Base-by-base conservation (phyloP, 2,888 invertebrate genomes). In the Drosophila pseudotakahashii region DNA sequence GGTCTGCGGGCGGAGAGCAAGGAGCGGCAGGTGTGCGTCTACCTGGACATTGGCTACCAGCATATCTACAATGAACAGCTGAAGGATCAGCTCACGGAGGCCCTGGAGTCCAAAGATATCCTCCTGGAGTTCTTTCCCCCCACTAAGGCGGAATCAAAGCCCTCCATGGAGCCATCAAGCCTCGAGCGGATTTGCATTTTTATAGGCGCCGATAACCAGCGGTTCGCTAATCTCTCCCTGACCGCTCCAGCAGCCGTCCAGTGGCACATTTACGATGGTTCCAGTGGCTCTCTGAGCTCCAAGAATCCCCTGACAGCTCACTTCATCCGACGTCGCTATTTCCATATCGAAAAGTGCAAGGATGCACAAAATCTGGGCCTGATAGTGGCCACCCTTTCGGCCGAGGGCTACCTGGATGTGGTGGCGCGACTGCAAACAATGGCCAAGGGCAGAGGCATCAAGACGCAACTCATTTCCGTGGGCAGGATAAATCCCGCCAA, bases 401-500 rank as follows among this genome's bases (percentile, higher is more conserved):
- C 98, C 10, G 94, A 95, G 58, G 95, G 96, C 78, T 97, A 96
- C 79, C 93, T 96, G 42, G 94, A 95, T 61, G 94, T 96, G 9
- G 95, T 98, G 10, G 93, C 93, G n/a, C 93, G 95, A 61, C 92
- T 98, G 78, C 96, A 96, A 90, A 91, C 93, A 55, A 92, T 98
- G 55, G 95, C 97, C 41, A 94, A 94, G 82, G 91, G 93, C 2
- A 95, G 96, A 61, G 95, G 96, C 0, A 98, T 98, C 89, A 98
- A 97, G 90, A 95, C 95, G 75, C 98, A 99, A 89, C 95, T 97
- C 48, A 95, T 99, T 60, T 97, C 97, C 26, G 97, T 99, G 58
- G 99, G 99, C 6, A 98, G 98, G 91, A 96, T 98, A 3, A 99
- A 98, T 93, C 96, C 97, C 11, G 96, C 97, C 0, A 99, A 99